Evolutionary conservation across 2,113 vertebrate species (phyloP), one percentile per base, ranked within the genome.

Genomic region (Megaceryle maxima): DNA sequence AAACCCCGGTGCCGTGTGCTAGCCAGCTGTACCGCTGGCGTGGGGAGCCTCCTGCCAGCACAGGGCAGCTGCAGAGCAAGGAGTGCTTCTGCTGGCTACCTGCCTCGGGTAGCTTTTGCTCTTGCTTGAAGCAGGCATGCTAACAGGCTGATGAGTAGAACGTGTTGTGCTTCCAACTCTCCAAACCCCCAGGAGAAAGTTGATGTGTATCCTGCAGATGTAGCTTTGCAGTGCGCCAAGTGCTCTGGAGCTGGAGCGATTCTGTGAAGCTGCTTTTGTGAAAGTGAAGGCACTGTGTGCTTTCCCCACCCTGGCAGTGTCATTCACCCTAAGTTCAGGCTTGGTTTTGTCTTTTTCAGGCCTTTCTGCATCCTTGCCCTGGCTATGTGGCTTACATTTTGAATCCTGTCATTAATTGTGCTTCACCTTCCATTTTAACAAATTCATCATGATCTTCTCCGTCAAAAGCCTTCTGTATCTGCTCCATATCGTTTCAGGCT

Each of bases 101-200:
- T 39, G 77, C 72, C 68, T 22, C 76, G 3, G 46, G 18, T 62
- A 67, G 16, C 60, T 57, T 20, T 16, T 35, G 43, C 62, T 88
- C 41, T 88, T 66, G 72, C 60, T 78, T 2, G 1, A 35, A 70
- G 48, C 60, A 35, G 86, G 20, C 33, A 3, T 9, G 25, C 25
- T 29, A 13, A 8, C 51, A 35, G 70, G 35, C 68, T 83, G 70
- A 13, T 12, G 76, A 69, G 75, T 35, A 37, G 41, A 86, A 21
- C 46, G 15, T 0, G 0, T 25, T 18, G 60, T 37, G 2, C 31
- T 88, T 44, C 35, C 60, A 68, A 18, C 0, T 1, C 26, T 66
- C 60, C 35, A 4, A 13, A 5, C 13, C 55, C 83, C 17, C 28
- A 2, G 82, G 72, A 88, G 82, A 22, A 88, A 35, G 78, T 6